Evolutionary conservation across 2,888 invertebrate genomes (phyloP).

Genomic region (Cataglyphis livida): DNA sequence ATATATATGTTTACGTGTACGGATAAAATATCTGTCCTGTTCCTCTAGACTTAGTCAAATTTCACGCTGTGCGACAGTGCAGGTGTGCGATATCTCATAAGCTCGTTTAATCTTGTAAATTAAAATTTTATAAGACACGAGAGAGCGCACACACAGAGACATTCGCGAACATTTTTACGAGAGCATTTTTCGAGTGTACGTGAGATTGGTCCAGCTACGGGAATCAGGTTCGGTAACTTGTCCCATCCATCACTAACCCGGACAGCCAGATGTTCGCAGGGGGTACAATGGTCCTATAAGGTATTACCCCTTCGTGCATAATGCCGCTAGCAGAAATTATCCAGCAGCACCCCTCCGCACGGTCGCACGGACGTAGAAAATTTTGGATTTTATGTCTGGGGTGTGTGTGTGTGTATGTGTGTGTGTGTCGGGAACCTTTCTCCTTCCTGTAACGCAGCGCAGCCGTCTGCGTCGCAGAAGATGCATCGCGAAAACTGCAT

Average conservation of each 20-base stretch:
- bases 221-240: constrained; percentile 69
- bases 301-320: constrained; percentile 79
- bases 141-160: background rate
- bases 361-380: constrained; percentile 64
- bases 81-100: background rate
- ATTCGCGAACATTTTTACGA: background rate
- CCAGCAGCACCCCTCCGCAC: constrained; percentile 53
- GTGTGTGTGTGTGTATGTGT: background rate
- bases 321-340: constrained; percentile 74
- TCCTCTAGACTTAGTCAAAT: background rate
- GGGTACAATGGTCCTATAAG: constrained; percentile 76
- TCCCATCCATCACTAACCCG: constrained; percentile 75
- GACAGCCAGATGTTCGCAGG: constrained; percentile 80
- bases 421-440: constrained; percentile 58
- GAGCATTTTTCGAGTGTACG: constrained; percentile 30
- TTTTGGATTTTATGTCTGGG: constrained; percentile 69
- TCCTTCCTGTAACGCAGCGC: constrained; percentile 60
- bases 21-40: background rate
- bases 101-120: constrained; percentile 25
- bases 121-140: constrained; percentile 39
- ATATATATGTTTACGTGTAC: no score
- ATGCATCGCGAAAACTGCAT: constrained; percentile 39
- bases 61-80: background rate
- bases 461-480: constrained; percentile 80
- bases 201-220: constrained; percentile 51